These are phyloP conservation scores for Drepana arcuata DNA, from an alignment of 1,140 invertebrate genomes.

Conservation along the genomic window DNA sequence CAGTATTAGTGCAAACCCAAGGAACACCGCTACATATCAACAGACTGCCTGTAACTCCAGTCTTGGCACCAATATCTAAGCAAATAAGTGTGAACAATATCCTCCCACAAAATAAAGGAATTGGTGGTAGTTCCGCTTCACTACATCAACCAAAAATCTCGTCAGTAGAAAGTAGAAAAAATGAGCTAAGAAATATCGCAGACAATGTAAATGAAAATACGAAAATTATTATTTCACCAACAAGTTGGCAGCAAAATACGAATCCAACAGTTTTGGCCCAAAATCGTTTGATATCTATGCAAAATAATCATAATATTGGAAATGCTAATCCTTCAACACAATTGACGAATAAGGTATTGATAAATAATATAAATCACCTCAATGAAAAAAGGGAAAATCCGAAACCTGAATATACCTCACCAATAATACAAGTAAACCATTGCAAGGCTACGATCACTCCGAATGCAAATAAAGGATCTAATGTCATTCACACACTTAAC, in stretches of 20 bases:
- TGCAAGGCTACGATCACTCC: slow-evolving; percentile 49
- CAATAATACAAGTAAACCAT: slow-evolving; percentile 49
- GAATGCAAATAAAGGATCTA: slow-evolving; percentile 39
- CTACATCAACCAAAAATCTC: slow-evolving; percentile 47
- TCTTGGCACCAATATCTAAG: slow-evolving; percentile 71
- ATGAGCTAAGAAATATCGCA: slow-evolving; percentile 24
- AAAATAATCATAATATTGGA: slow-evolving; percentile 43
- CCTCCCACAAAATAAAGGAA: slow-evolving; percentile 60
- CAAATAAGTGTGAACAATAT: slow-evolving; percentile 67
- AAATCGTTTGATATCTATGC: slow-evolving; percentile 61
- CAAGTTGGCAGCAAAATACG: slow-evolving; percentile 38
- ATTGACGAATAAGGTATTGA: slow-evolving; percentile 50
- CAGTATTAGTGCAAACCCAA: slow-evolving; percentile 61
- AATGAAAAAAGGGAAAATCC: slow-evolving; percentile 44
- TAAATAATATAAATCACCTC: slow-evolving; percentile 39
- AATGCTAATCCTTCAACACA: slow-evolving; percentile 47
- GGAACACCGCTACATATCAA: slow-evolving; percentile 58
- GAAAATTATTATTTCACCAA: slow-evolving; percentile 64
- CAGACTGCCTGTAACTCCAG: slow-evolving; percentile 70
- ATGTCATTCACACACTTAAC: slow-evolving; percentile 54
- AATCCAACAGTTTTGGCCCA: slow-evolving; percentile 58
- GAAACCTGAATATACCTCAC: slow-evolving; percentile 32
- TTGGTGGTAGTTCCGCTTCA: slow-evolving; percentile 25
- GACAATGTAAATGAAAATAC: slow-evolving; percentile 44
- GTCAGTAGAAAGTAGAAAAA: slow-evolving; percentile 41